Base-by-base conservation (phyloP, 1,140 invertebrate species). In the Atta texana region DNA sequence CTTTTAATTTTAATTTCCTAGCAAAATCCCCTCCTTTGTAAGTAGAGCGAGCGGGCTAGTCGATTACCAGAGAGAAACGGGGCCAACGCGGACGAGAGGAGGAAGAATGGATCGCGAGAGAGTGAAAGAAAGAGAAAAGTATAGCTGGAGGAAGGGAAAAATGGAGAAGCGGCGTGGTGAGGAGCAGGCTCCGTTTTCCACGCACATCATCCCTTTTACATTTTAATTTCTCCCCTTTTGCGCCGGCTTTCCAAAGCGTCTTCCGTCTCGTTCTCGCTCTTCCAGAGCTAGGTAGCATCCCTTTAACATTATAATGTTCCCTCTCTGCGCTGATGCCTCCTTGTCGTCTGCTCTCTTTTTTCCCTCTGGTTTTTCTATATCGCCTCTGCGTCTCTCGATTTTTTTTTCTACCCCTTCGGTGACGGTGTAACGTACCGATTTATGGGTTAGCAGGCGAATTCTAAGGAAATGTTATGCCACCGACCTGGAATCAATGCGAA, bases 211-310 rank as follows among this genome's bases (percentile, higher is more conserved):
- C 93, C 93, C 93, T 94, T 94, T 94, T 94, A 94, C 92, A 94
- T 94, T 94, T 94, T 94, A 94, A 94, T 94, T 94, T 94, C 92
- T 94, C 92, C 94, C 94, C 93, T 94, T 94, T 94, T 93, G 89
- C 92, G 72, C 86, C 84, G 90, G 91, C 92, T 92, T 93, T 94
- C 92, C 92, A 94, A 93, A 93, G 90, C 87, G 86, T 90, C 87
- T 76, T 81, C 63, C 18, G n/a, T 63, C 64, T 66, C 89, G 61
- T 69, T 75, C 61, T 55, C 68, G 39, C 82, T 57, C 75, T 77
- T 74, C 87, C 78, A 64, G 76, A 72, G 78, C 85, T 88, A 92
- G 92, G 92, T 92, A 90, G 93, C 92, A 93, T 94, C 92, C 93
- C 92, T 94, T 94, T 93, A 93, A 94, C 92, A 94, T 94, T 94